phyloP scores from a whole-genome alignment of 2,888 invertebrate species.

The Hypena proboscidalis region DNA sequence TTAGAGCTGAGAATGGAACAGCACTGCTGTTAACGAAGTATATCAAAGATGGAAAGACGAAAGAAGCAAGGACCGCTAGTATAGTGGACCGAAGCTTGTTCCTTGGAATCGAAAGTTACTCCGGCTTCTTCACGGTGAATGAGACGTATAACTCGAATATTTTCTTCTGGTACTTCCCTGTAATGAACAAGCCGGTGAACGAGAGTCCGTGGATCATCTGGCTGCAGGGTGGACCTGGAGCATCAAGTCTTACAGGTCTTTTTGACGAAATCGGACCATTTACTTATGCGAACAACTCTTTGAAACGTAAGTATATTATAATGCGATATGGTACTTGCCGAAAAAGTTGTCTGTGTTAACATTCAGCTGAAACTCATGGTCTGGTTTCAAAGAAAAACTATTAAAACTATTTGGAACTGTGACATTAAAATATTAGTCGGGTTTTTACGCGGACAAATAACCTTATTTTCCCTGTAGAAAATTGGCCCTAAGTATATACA shows the following conservation, averaged over 20 bases:
- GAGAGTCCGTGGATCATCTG: conserved; percentile 91
- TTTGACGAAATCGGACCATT: conserved; percentile 79
- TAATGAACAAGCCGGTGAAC: conserved; percentile 62
- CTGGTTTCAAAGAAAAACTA: too few species aligned
- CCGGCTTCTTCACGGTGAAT: conserved; percentile 89
- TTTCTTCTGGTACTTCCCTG: conserved; percentile 95
- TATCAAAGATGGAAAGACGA: conserved; percentile 62
- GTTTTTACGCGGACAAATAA: too few species aligned
- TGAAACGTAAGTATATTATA: conserved; percentile 50
- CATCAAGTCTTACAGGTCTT: conserved; percentile 84
- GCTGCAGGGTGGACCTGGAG: conserved; percentile 96
- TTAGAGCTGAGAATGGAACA: conserved; percentile 53
- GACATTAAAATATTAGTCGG: too few species aligned
- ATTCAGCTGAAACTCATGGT: too few species aligned
- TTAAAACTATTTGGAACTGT: too few species aligned
- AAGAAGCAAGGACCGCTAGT: conserved; percentile 65
- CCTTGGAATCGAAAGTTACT: conserved; percentile 76
- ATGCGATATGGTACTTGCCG: too few species aligned
- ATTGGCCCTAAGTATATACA: too few species aligned
- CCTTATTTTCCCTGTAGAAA: too few species aligned
- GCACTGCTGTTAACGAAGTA: conserved; percentile 70
- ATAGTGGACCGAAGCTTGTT: conserved; percentile 61
- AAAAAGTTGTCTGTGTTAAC: too few species aligned
- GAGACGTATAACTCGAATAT: conserved; percentile 89
- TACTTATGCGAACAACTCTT: conserved; percentile 36